Evolutionary conservation across 1,140 invertebrate species (phyloP).

Genomic region (Wiebesia pumilae): DNA sequence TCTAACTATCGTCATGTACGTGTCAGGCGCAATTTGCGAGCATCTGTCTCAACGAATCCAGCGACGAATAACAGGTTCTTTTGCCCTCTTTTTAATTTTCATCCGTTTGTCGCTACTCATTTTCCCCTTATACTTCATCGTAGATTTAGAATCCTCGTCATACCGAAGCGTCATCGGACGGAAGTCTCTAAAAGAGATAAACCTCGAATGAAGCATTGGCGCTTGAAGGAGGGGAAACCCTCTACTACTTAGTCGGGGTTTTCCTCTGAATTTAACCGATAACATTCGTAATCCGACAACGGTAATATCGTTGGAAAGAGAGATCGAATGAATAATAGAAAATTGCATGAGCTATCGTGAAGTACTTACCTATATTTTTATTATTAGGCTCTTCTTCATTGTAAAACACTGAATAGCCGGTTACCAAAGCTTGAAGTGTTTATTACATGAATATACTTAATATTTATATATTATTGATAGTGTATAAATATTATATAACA

Average conservation of each 20-base stretch:
- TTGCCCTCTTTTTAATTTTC: slow-evolving; percentile 10
- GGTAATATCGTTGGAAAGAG: neutral
- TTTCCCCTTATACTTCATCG: slow-evolving; percentile 36
- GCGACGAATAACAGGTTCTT: slow-evolving; percentile 18
- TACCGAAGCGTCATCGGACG: neutral
- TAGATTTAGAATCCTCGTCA: slow-evolving; percentile 26
- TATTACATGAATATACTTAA: too few species aligned
- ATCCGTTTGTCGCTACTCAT: slow-evolving; percentile 28
- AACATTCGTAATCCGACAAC: slow-evolving; percentile 29
- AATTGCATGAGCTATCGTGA: too few species aligned
- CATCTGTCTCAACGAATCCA: neutral
- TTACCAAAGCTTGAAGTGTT: too few species aligned
- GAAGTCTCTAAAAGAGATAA: neutral
- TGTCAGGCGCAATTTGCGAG: neutral
- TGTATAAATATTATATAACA: too few species aligned
- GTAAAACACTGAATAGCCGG: too few species aligned
- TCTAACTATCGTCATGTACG: slow-evolving; percentile 5
- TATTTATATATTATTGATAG: too few species aligned
- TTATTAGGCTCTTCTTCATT: too few species aligned
- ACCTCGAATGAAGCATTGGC: neutral
- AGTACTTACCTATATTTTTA: too few species aligned
- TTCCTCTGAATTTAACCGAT: slow-evolving; percentile 15
- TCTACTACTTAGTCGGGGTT: neutral
- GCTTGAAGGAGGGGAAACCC: neutral
- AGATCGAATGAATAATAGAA: neutral